Base-by-base conservation (phyloP, 2,888 invertebrate genomes). In the Hydroisotoma schaefferi region DNA sequence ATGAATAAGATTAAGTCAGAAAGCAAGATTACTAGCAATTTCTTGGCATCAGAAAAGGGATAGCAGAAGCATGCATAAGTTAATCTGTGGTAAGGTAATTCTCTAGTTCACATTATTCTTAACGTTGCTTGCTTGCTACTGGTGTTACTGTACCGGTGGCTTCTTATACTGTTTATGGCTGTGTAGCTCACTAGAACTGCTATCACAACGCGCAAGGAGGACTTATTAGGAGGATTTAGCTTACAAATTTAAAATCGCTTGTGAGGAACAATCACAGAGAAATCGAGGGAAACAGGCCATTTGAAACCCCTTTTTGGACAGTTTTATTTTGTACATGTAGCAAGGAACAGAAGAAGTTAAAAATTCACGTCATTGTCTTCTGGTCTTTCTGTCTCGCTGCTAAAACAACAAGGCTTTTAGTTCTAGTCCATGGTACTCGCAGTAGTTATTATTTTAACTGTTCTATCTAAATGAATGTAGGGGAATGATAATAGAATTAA, bases 241-340 rank as follows among this genome's bases (percentile, higher is more conserved):
- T 40, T 5, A 40, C 3, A 20, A 15, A 15, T 40, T 15, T 40
- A 5, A 40, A 40, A 40, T 40, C n/a, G n/a, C 15, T 15, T 33
- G 33, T 33, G n/a, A n/a, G 29, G 18, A 33, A 47, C 33, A 56
- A 48, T 37, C 29, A n/a, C 12, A 48, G 54, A 20, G 48, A 48
- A 56, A 56, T 56, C 33, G 56, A 56, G 56, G 56, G 25, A 56
- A 56, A 33, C 56, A 56, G 56, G 56, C 48, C 56, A 56, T 37
- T 38, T 56, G 56, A 47, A 27, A 46, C 56, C 56, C 47, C 46
- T 26, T 37, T 15, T 20, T 5, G n/a, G n/a, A 40, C 5, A 10
- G 40, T n/a, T n/a, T n/a, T n/a, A 40, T 15, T 40, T 18, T 8
- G 33, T 33, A 33, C 8, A 40, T 40, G 40, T 18, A 15, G 6